phyloP scores from a whole-genome alignment of 2,888 invertebrate genomes.

The Oscheius sp. region DNA sequence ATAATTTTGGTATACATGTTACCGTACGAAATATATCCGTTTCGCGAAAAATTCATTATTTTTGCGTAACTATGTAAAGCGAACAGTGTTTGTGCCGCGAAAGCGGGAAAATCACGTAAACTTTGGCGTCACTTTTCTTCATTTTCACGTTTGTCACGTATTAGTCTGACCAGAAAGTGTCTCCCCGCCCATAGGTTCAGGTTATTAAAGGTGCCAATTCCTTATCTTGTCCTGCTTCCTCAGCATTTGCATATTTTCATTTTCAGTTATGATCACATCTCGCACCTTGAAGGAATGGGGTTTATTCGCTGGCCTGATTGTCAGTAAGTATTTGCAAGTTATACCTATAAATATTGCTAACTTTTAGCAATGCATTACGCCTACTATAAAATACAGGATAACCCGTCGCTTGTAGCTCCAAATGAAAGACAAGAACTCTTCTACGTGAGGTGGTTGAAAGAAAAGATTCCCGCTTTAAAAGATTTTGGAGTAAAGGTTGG shows the following conservation, averaged over 20 bases:
- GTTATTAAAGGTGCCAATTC: neutral
- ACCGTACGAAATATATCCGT: no score
- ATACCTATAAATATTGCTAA: neutral
- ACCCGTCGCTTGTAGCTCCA: conserved; percentile 57
- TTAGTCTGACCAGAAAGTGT: neutral
- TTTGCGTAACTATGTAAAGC: no score
- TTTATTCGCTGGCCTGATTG: conserved; percentile 55
- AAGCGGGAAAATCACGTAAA: conserved; percentile 9
- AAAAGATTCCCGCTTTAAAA: conserved; percentile 60
- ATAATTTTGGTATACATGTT: no score
- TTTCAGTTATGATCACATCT: conserved; percentile 35
- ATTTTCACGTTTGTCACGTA: conserved; percentile 32
- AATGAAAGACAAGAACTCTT: conserved; percentile 65
- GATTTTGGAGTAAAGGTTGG: conserved; percentile 50
- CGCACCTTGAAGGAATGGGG: conserved; percentile 49
- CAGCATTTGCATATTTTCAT: neutral
- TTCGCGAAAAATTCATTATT: no score
- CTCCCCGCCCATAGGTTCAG: neutral
- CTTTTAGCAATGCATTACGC: conserved; percentile 64
- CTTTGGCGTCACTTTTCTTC: neutral
- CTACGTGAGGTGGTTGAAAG: conserved; percentile 66
- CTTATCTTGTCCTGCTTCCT: neutral
- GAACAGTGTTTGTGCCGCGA: no score
- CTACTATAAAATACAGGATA: conserved; percentile 68
- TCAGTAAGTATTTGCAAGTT: conserved; percentile 44